phyloP scores from a whole-genome alignment of 2,797 vertebrate species.

The Hemibagrus guttatus region DNA sequence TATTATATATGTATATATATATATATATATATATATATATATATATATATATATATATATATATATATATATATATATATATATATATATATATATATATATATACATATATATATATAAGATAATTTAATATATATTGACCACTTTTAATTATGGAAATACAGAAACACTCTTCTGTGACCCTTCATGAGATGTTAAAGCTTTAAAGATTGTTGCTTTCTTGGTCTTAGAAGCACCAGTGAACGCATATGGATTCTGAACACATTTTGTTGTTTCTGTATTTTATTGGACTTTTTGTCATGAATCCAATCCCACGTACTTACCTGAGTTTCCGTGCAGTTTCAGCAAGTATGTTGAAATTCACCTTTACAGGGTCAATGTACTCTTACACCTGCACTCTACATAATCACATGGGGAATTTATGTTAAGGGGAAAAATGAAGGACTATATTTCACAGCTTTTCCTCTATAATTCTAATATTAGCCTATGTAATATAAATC shows the following conservation, averaged over 20 bases:
- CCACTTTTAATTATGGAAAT: not conserved
- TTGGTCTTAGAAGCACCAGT: slow-evolving; percentile 27
- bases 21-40: too few relatives aligned
- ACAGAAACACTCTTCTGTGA: not conserved
- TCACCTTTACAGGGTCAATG: not conserved
- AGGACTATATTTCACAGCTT: too few relatives aligned
- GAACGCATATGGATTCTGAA: slow-evolving; percentile 23
- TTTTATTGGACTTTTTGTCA: not conserved
- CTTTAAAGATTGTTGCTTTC: not conserved
- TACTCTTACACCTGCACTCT: not conserved
- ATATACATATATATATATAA: too few relatives aligned
- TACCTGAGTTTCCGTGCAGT: not conserved
- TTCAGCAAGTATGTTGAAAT: not conserved
- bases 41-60: too few relatives aligned
- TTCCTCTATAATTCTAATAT: not conserved
- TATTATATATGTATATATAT: too few relatives aligned
- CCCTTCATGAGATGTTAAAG: slow-evolving; percentile 8
- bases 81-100: too few relatives aligned
- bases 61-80: too few relatives aligned
- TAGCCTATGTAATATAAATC: not conserved
- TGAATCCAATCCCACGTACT: not conserved
- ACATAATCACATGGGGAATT: not conserved
- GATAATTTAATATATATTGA: not conserved
- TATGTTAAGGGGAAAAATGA: not conserved
- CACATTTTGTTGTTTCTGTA: not conserved